phyloP scores from a whole-genome alignment of 2,888 invertebrate genomes.

The Antheraea assamensis region DNA sequence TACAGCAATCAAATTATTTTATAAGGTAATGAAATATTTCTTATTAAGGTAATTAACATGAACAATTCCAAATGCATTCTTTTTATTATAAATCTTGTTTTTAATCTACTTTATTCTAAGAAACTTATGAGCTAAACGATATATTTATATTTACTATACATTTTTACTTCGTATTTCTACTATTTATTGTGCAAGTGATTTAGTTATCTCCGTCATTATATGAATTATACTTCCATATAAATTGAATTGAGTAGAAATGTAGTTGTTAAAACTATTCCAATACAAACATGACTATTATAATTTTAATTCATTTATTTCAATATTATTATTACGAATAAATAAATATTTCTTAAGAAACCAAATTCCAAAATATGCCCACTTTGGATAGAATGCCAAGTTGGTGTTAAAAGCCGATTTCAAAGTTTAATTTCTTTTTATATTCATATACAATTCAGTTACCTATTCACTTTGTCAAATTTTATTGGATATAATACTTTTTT shows the following conservation, averaged over 20 bases:
- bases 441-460: too few species aligned
- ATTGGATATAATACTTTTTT: too few species aligned
- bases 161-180: neutral
- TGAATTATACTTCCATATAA: neutral
- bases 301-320: neutral
- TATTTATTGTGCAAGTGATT: neutral
- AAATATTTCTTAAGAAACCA: neutral
- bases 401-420: too few species aligned
- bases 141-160: neutral
- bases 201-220: neutral
- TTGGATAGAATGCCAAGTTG: too few species aligned
- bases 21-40: neutral
- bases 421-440: too few species aligned
- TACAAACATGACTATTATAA: neutral
- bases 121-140: neutral
- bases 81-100: neutral
- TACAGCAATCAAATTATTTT: conserved; percentile 1
- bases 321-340: neutral
- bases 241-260: neutral
- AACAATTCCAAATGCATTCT: conserved; percentile 15
- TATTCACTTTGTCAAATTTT: too few species aligned
- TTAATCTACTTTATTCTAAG: neutral
- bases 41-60: conserved; percentile 10
- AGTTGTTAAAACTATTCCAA: neutral
- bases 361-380: too few species aligned